Conservation (phyloP, 2,113 vertebrate genomes). For the Sorex araneus region DNA sequence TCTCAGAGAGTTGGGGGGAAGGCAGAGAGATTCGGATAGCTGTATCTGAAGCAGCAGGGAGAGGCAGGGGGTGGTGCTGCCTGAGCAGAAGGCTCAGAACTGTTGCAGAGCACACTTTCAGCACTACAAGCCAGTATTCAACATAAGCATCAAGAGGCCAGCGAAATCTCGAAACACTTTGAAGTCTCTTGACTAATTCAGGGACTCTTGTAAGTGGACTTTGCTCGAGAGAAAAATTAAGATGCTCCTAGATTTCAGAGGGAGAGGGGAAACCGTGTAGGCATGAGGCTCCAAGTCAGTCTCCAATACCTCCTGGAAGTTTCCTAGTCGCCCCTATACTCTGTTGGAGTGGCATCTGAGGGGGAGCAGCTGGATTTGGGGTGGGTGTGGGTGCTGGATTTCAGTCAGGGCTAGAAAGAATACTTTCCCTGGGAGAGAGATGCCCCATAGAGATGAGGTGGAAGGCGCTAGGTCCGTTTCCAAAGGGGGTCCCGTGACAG, state of each 20-base stretch:
- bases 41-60: not conserved
- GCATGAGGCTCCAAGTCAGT: too few relatives aligned
- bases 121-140: not conserved
- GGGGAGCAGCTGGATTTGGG: not conserved
- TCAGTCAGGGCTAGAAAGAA: not conserved
- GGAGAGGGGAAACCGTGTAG: too few relatives aligned
- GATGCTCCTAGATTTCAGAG: not conserved
- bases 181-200: not conserved
- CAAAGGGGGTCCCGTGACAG: not conserved
- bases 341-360: too few relatives aligned
- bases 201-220: not conserved
- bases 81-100: not conserved
- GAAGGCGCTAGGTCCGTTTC: too few relatives aligned
- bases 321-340: too few relatives aligned
- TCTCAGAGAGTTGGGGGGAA: not conserved
- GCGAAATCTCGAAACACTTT: not conserved
- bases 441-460: too few relatives aligned
- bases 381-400: not conserved
- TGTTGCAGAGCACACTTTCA: not conserved
- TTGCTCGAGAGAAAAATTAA: conserved; percentile 22
- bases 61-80: too few relatives aligned
- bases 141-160: not conserved
- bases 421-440: too few relatives aligned
- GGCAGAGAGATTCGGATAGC: not conserved
- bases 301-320: too few relatives aligned